phyloP scores from a whole-genome alignment of 2,888 invertebrate species.

The Sisyra nigra region DNA sequence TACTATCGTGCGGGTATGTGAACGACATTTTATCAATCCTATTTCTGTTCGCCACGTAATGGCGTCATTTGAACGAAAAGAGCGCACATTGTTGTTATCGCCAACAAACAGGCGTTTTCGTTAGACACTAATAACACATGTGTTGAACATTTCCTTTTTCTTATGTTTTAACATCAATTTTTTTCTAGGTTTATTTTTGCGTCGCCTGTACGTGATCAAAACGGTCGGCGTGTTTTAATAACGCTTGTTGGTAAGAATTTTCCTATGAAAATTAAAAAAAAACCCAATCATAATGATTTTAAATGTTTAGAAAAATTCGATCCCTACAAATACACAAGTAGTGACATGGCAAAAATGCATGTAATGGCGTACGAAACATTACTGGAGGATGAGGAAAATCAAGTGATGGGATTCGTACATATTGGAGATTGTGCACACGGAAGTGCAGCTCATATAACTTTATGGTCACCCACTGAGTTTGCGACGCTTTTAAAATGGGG shows the following conservation, averaged over 20 bases:
- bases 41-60: not conserved
- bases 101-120: too few relatives aligned
- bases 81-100: too few relatives aligned
- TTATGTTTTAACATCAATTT: conserved; percentile 5
- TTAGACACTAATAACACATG: too few relatives aligned
- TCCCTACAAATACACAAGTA: conserved; percentile 43
- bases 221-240: conserved; percentile 58
- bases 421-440: conserved; percentile 49
- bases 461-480: conserved; percentile 60
- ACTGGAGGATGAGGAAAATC: conserved; percentile 57
- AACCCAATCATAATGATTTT: not conserved
- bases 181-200: conserved; percentile 50
- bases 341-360: conserved; percentile 55
- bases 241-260: conserved; percentile 37
- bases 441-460: conserved; percentile 44
- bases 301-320: conserved; percentile 43
- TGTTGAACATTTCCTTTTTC: too few relatives aligned
- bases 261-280: too few relatives aligned
- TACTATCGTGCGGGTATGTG: conserved; percentile 47
- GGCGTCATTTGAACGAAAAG: too few relatives aligned
- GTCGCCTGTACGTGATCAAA: conserved; percentile 53
- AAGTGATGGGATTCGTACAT: conserved; percentile 59
- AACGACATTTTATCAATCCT: too few relatives aligned
- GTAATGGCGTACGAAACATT: conserved; percentile 57
- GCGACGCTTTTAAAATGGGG: conserved; percentile 56